These are phyloP conservation scores for Camponotus floridanus DNA, from an alignment of 1,140 invertebrate genomes.

Conservation along the genomic window DNA sequence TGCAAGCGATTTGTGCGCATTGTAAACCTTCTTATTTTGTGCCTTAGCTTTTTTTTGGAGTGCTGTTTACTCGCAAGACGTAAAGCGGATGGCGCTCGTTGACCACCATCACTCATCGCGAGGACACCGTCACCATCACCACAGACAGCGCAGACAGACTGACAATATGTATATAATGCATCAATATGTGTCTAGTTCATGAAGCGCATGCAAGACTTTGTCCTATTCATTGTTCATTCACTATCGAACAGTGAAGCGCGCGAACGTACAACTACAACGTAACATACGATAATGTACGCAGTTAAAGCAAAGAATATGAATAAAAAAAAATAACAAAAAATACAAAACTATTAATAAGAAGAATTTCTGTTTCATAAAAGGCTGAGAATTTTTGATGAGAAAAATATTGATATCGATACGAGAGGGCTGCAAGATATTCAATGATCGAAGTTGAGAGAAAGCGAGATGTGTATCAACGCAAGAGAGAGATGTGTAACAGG, in stretches of 20 bases:
- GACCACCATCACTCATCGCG: slow-evolving; percentile 65
- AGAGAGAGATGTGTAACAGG: slow-evolving; percentile 26
- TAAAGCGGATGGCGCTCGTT: slow-evolving; percentile 28
- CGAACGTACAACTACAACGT: slow-evolving; percentile 2
- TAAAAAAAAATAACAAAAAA: not conserved
- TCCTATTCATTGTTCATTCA: slow-evolving; percentile 27
- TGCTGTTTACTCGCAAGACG: slow-evolving; percentile 2
- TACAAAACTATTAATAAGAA: not conserved
- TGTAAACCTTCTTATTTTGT: not conserved
- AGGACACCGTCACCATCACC: slow-evolving; percentile 79
- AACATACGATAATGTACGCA: not conserved
- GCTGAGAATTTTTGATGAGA: not conserved
- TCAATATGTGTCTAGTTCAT: slow-evolving; percentile 57
- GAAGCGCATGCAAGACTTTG: slow-evolving; percentile 68
- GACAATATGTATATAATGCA: slow-evolving; percentile 63
- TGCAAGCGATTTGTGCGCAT: slow-evolving; percentile 44
- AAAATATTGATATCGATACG: not conserved
- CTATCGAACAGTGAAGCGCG: not conserved
- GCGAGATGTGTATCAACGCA: slow-evolving; percentile 52
- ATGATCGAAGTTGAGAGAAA: slow-evolving; percentile 48
- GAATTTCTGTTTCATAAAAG: not conserved
- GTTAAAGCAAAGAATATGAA: not conserved
- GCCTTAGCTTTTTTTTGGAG: not conserved
- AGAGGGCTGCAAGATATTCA: slow-evolving; percentile 38
- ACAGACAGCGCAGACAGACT: slow-evolving; percentile 74